Conservation (phyloP, 2,797 vertebrate genomes). For the Fistularia tabacaria region DNA sequence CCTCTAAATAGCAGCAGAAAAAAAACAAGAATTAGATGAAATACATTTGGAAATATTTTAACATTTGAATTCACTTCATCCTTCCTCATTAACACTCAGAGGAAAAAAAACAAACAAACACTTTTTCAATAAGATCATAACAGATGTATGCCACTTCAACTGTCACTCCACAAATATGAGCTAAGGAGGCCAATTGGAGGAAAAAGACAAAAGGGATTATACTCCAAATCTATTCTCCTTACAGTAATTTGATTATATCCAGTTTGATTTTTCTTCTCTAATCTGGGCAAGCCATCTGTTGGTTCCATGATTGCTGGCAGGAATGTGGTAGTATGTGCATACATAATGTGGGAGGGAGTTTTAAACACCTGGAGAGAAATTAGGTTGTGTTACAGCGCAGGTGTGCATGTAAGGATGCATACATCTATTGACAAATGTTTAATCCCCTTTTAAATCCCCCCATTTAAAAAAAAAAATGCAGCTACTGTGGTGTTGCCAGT, state of each 20-base stretch:
- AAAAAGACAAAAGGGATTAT: constrained; percentile 58
- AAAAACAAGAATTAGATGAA: not conserved
- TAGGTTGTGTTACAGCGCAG: constrained; percentile 17
- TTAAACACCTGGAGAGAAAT: constrained; percentile 31
- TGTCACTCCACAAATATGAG: constrained; percentile 29
- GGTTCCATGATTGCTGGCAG: constrained; percentile 28
- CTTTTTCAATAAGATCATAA: constrained; percentile 16
- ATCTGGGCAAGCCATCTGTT: constrained; percentile 73
- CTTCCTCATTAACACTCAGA: not conserved
- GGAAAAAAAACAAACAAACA: not conserved
- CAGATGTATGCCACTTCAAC: constrained; percentile 20
- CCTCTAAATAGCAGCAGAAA: constrained; percentile 64
- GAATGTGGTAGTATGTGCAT: constrained; percentile 20
- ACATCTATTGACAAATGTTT: constrained; percentile 1
- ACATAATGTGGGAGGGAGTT: constrained; percentile 26
- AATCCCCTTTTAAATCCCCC: constrained; percentile 1
- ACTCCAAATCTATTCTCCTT: constrained; percentile 64
- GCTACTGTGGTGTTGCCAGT: too few relatives aligned
- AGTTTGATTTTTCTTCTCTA: constrained; percentile 69
- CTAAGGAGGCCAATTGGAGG: constrained; percentile 41
- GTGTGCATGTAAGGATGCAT: constrained; percentile 2
- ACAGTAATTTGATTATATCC: constrained; percentile 62
- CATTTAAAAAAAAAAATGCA: too few relatives aligned
- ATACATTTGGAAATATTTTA: not conserved
- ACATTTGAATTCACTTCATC: not conserved